Base-by-base conservation (phyloP, 2,113 vertebrate species). In the Lepidothrix coronata region DNA sequence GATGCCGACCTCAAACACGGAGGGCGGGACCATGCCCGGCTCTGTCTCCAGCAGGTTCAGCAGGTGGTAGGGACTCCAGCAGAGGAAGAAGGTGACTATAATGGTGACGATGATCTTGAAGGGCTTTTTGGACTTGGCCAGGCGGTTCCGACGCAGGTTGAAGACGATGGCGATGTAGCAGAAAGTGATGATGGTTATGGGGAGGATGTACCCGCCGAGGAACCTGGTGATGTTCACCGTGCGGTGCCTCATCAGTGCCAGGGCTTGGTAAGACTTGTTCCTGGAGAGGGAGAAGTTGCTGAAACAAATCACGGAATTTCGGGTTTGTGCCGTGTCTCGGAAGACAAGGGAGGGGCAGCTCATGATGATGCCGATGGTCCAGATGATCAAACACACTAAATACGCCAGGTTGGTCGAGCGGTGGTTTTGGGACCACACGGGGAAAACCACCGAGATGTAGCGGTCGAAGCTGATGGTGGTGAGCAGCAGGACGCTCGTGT, bases 381-480 rank as follows among this genome's bases (percentile, higher is more conserved):
- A 99, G 89, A 98, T 97, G 1, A 98, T 2, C 8, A 94, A 3
- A 0, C 99, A 99, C 1, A 98, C 87, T 2, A 90, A 5, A 8
- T 96, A 98, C 0, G 99, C 99, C 28, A 98, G 97, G 30, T 92
- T 97, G 30, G 98, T n/a, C 0, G 98, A 98, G 28, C 99, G 99
- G 61, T 99, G 98, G 97, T 99, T 99, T 96, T 99, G 99, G 5
- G 99, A 98, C 99, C 99, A 99, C 63, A 99, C 99, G 0, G 99
- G 99, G 59, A 98, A 98, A 24, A 99, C 87, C 63, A 99, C 99
- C 0, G 98, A 98, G 46, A 99, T 22, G 12, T 98, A 99, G 70
- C 99, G 99, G 91, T 99, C 99, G 0, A 98, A 65, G 66, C 99
- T 99, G 98, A 99, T 99, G 93, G 98, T 81, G 10, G 98, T 98